These are phyloP conservation scores for Drosophila burlai DNA, from an alignment of 1,140 invertebrate species.

Conservation along the genomic window DNA sequence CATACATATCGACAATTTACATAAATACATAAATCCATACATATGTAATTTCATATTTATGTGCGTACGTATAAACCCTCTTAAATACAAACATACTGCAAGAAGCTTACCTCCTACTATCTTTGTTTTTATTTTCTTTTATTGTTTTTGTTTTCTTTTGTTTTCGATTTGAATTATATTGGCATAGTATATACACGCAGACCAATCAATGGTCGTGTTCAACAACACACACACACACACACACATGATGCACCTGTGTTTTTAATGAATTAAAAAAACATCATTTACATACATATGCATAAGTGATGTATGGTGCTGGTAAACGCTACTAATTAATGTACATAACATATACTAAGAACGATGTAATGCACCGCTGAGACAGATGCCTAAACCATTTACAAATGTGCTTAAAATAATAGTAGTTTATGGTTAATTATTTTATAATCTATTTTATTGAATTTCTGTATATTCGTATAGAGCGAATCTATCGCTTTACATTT, in stretches of 20 bases:
- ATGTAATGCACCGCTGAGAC: constrained; percentile 5
- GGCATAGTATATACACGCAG: constrained; percentile 18
- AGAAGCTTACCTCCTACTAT: not conserved
- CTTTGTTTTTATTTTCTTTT: not conserved
- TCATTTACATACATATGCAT: not conserved
- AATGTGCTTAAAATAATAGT: constrained; percentile 4
- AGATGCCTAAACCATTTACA: not conserved
- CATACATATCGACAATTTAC: constrained; percentile 15
- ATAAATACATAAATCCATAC: constrained; percentile 13
- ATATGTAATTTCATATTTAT: constrained; percentile 9
- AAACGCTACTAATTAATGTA: constrained; percentile 11
- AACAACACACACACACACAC: not conserved
- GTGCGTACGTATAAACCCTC: constrained; percentile 7
- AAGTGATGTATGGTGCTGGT: constrained; percentile 4
- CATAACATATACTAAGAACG: constrained; percentile 9
- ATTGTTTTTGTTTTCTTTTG: not conserved
- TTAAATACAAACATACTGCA: constrained; percentile 5
- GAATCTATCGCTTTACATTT: not conserved
- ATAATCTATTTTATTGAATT: not conserved
- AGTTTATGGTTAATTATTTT: not conserved
- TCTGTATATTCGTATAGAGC: not conserved
- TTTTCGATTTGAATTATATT: constrained; percentile 7
- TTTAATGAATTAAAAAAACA: constrained; percentile 3
- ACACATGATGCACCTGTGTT: constrained; percentile 3
- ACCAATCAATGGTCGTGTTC: constrained; percentile 2